phyloP scores from a whole-genome alignment of 2,113 vertebrate genomes.

The Psammodynastes pulverulentus region DNA sequence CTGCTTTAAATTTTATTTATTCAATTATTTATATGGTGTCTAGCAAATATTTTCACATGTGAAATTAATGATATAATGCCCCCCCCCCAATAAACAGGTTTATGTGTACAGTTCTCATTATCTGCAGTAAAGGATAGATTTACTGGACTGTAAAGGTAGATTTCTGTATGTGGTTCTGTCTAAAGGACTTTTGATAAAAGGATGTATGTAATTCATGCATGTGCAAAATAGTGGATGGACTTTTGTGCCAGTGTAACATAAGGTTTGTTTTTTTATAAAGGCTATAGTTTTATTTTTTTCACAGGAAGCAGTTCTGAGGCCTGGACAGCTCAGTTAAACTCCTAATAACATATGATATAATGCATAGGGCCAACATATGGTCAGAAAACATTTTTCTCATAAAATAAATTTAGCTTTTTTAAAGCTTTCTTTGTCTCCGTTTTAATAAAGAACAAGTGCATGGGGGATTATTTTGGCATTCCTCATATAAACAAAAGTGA shows the following conservation, averaged over 20 bases:
- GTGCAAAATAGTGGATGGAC: background rate
- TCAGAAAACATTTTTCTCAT: background rate
- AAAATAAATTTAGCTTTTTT: background rate
- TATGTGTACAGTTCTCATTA: background rate
- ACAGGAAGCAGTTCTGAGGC: background rate
- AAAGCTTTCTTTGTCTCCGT: background rate
- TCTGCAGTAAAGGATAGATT: background rate
- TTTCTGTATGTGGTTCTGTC: background rate
- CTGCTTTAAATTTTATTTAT: background rate
- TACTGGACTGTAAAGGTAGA: background rate
- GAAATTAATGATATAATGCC: background rate
- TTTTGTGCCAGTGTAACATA: background rate
- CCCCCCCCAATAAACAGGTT: background rate
- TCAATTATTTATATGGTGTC: background rate
- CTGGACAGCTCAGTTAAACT: background rate
- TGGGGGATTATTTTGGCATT: constrained; percentile 36
- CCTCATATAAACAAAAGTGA: constrained; percentile 50
- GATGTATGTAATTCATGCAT: background rate
- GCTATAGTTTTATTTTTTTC: background rate
- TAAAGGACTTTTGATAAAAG: background rate
- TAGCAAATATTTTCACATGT: background rate
- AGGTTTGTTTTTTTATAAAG: background rate
- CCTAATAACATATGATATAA: background rate
- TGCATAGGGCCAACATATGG: background rate
- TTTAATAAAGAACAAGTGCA: constrained; percentile 6